Percentiles rank a stretch among this genome's conserved stretches.
Conservation (phyloP, 2,888 invertebrate species). For the Drosophila sordidula region DNA sequence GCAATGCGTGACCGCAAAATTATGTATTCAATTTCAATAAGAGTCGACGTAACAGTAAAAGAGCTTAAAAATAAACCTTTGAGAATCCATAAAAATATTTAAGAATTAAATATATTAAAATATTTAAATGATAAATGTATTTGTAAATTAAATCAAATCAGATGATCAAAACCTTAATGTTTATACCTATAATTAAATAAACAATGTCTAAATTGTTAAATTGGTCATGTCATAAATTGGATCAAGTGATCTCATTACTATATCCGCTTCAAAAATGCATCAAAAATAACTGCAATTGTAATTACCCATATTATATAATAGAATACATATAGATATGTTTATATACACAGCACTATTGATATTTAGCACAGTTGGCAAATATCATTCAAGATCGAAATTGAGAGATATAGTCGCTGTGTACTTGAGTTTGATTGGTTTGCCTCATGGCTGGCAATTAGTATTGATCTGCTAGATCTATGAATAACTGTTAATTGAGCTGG, state of each 20-base stretch:
- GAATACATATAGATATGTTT: background rate
- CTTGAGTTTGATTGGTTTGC: constrained; percentile 39
- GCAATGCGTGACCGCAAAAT: constrained; percentile 54
- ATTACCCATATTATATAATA: background rate
- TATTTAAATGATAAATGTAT: constrained; percentile 4
- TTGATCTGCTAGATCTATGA: constrained; percentile 45
- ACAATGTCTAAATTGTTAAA: too few relatives aligned
- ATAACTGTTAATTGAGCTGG: constrained; percentile 56
- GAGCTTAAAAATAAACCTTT: constrained; percentile 10
- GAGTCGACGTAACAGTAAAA: constrained; percentile 24
- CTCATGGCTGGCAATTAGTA: constrained; percentile 58
- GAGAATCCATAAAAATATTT: constrained; percentile 1
- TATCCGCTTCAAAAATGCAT: constrained; percentile 11
- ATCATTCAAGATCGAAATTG: constrained; percentile 30
- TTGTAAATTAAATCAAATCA: too few relatives aligned
- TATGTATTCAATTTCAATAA: constrained; percentile 62
- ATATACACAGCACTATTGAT: background rate
- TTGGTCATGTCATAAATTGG: too few relatives aligned
- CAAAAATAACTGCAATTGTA: constrained; percentile 35
- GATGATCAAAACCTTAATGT: too few relatives aligned
- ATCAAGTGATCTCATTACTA: background rate
- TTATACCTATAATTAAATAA: too few relatives aligned
- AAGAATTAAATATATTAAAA: background rate
- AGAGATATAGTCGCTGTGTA: constrained; percentile 11
- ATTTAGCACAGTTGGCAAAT: constrained; percentile 7